phyloP scores from a whole-genome alignment of 2,888 invertebrate genomes.

The Stramonita haemastoma region DNA sequence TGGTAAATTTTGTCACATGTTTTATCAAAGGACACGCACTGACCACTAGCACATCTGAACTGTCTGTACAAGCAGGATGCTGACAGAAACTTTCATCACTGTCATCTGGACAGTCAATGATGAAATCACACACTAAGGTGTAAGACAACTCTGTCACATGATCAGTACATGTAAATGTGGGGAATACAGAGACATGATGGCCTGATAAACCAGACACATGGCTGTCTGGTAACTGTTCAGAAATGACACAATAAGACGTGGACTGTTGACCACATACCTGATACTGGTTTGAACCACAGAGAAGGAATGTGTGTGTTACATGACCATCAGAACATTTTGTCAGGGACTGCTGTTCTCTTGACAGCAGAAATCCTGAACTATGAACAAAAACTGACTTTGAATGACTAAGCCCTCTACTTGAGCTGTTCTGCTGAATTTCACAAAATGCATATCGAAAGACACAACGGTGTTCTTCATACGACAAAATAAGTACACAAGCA shows the following conservation, averaged over 20 bases:
- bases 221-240: not conserved
- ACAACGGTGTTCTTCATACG: too few relatives aligned
- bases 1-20: not conserved
- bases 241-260: not conserved
- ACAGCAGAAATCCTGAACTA: not conserved
- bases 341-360: not conserved
- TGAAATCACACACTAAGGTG: conserved; percentile 17
- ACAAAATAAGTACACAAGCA: too few relatives aligned
- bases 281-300: not conserved
- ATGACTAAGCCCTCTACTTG: too few relatives aligned
- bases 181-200: not conserved
- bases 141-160: not conserved
- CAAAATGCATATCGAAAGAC: too few relatives aligned
- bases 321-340: not conserved
- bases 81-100: conserved; percentile 15
- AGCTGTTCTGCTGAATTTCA: too few relatives aligned
- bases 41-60: not conserved
- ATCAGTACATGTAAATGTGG: not conserved
- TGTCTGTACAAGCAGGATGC: not conserved
- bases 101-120: not conserved
- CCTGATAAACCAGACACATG: too few relatives aligned
- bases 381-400: not conserved
- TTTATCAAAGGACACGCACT: not conserved
- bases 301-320: not conserved
- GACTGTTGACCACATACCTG: not conserved